Evolutionary conservation across 2,113 vertebrate species (phyloP), one percentile per base, ranked within the genome.

Genomic region (Arenaria interpres): DNA sequence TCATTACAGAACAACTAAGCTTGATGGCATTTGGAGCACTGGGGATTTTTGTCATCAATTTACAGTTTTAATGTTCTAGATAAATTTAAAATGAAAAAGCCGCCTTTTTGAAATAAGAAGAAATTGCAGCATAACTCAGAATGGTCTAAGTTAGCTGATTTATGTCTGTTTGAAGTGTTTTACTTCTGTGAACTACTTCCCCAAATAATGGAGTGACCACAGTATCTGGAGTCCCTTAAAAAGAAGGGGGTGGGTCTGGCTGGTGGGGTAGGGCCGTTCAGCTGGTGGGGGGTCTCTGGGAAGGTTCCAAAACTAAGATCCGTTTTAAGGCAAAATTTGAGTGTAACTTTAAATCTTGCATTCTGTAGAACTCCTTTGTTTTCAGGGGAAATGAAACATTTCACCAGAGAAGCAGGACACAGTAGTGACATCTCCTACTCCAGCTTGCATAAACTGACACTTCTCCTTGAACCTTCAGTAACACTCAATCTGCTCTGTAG

Each of bases 401-500:
- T 51, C 53, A 3, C 54, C 10, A 24, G 62, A 48, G 81, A 54
- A 51, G 74, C 37, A 7, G 62, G 67, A 19, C 1, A 12, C 59
- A 24, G 5, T 14, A 21, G 69, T 33, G 71, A 17, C 51, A 23
- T 35, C 39, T 48, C 33, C 24, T 25, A 3, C 33, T 27, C 24
- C 68, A 30, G 17, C 37, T 30, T 25, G 27, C 43, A 20, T 6
- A 5, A 33, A 33, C 51, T 66, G 84, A 13, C 15, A 0, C 19
- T 37, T 50, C 23, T 21, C 33, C 56, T 23, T 45, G 67, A 37
- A 27, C 1, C 41, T 22, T 11, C 48, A 14, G 48, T 17, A 5
- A 2, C 5, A 2, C 11, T 4, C 8, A 10, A 6, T 12, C 16
- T 50, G 53, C 35, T 6, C 24, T 2, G 24, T 19, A 6, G 51